A percentile compares a stretch with the other conserved stretches of the same genome.
Evolutionary conservation across 2,888 invertebrate genomes (phyloP).

Genomic region (Papilio protenor): DNA sequence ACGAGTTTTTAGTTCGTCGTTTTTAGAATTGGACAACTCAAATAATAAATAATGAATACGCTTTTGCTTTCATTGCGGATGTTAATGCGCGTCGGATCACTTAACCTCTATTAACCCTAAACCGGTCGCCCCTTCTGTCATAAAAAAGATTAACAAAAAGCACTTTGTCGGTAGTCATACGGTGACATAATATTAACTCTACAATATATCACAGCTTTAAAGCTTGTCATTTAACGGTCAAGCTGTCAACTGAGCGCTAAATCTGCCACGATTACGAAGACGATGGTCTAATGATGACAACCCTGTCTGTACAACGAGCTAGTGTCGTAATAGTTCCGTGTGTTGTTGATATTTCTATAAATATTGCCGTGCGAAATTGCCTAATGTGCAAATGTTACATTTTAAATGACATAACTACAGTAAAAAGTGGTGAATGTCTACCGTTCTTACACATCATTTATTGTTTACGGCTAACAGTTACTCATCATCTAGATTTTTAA

Average conservation of each 20-base stretch:
- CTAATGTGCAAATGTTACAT: constrained; percentile 17
- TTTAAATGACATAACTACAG: constrained; percentile 17
- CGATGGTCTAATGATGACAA: constrained; percentile 19
- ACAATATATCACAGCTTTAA: constrained; percentile 3
- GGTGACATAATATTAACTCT: constrained; percentile 1
- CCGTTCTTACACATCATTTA: neutral
- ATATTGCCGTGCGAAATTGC: constrained; percentile 7
- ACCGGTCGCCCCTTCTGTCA: neutral
- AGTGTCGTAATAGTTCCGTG: constrained; percentile 14
- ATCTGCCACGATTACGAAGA: constrained; percentile 13
- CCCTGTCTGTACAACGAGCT: constrained; percentile 1
- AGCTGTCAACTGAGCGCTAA: constrained; percentile 16
- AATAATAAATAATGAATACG: neutral
- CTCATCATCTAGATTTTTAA: constrained; percentile 4
- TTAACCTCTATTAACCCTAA: neutral
- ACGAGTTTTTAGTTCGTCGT: neutral
- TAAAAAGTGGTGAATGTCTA: constrained; percentile 12
- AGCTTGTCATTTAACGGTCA: constrained; percentile 14
- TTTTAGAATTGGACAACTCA: neutral
- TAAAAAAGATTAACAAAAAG: neutral
- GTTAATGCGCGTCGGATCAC: neutral
- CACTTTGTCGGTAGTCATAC: neutral
- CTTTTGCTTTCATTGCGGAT: constrained; percentile 20
- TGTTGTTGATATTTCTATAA: constrained; percentile 16
- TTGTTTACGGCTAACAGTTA: constrained; percentile 6